Conservation (phyloP, 2,888 invertebrate species). For the Caradrina clavipalpis region DNA sequence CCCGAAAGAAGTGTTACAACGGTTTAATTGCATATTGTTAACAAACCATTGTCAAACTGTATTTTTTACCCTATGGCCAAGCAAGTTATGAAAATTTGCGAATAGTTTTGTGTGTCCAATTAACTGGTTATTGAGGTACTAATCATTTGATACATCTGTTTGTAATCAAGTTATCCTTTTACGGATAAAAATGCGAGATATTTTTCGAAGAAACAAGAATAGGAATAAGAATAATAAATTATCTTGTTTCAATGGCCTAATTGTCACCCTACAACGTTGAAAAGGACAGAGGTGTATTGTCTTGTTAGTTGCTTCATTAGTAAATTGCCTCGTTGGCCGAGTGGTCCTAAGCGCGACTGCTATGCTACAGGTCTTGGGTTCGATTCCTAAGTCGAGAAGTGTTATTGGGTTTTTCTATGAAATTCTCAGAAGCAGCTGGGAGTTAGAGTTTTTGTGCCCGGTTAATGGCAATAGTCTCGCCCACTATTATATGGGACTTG, state of each 20-base stretch:
- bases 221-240: background rate
- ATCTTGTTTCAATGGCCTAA: slow-evolving; percentile 18
- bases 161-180: slow-evolving; percentile 31
- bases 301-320: slow-evolving; percentile 15
- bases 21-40: slow-evolving; percentile 13
- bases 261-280: slow-evolving; percentile 13
- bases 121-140: slow-evolving; percentile 33
- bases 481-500: too few relatives aligned
- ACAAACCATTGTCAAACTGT: background rate
- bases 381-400: too few relatives aligned
- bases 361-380: too few relatives aligned
- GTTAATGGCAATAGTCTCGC: too few relatives aligned
- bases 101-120: slow-evolving; percentile 31
- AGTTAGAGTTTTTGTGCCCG: too few relatives aligned
- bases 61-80: background rate
- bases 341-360: too few relatives aligned
- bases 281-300: background rate
- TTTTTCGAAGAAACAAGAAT: slow-evolving; percentile 22
- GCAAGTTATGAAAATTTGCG: slow-evolving; percentile 41
- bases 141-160: slow-evolving; percentile 47
- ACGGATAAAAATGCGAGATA: slow-evolving; percentile 26
- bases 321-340: too few relatives aligned
- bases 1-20: slow-evolving; percentile 13
- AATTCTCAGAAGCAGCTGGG: too few relatives aligned
- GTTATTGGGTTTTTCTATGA: too few relatives aligned